Evolutionary conservation across 2,797 vertebrate species (phyloP), one percentile per base, ranked within the genome.

Genomic region (Tadarida brasiliensis): DNA sequence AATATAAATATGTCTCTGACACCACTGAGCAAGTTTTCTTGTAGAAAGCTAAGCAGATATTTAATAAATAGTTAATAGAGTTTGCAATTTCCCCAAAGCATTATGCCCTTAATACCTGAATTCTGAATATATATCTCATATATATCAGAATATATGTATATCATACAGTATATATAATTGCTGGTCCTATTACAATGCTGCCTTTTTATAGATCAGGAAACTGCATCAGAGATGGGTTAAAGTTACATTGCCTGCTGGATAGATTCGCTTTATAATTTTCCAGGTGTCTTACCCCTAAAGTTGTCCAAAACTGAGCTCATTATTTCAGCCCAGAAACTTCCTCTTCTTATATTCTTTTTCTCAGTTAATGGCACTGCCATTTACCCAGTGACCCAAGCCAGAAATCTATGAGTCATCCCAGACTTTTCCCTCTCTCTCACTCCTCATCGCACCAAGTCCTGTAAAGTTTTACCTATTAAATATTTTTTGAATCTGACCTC

Each of bases 301-400:
- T 70, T 91, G 30, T 85, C 73, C 51, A 70, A 94, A 96, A 94
- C 14, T 14, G 61, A 92, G 63, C n/a, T 86, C 78, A 73, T 94
- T 92, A 73, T 90, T 90, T 92, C 39, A 59, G 67, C 47, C 57
- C 74, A 81, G 44, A 82, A 82, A 88, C 39, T 63, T 92, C 67
- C 49, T 91, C 78, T 87, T 96, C n/a, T 65, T 56, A 28, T 22
- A 51, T 65, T 74, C 54, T 47, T 91, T 90, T 88, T 81, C 76
- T 95, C 51, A 80, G 67, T 61, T 90, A 85, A 94, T 33, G 87
- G 49, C 6, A 77, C 24, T 68, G 73, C 33, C 56, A 67, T 77
- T 14, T n/a, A 86, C 30, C 65, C 78, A 82, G 54, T 63, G n/a
- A 90, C 73, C 56, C 68, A 89, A 94, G 54, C n/a, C 71, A 95